Evolutionary conservation across 1,140 invertebrate species (phyloP).

Genomic region (Solenopsis fugax): DNA sequence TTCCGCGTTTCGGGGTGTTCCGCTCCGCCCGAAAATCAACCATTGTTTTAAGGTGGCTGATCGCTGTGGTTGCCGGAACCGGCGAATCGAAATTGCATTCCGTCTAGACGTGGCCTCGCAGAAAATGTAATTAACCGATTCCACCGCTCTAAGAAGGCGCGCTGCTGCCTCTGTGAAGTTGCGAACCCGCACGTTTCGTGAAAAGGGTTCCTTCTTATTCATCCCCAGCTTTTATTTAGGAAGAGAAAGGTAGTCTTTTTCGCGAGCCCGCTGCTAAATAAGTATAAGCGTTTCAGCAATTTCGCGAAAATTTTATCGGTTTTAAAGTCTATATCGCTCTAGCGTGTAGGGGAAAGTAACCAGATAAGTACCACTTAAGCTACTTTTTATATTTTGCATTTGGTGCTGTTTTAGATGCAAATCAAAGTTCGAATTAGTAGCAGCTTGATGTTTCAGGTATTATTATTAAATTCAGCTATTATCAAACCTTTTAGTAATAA

Average conservation of each 20-base stretch:
- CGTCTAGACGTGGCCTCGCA: conserved; percentile 61
- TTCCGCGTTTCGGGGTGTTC: conserved; percentile 28
- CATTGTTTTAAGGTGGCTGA: conserved; percentile 37
- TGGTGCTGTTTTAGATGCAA: too few species aligned
- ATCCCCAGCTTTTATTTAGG: conserved; percentile 14
- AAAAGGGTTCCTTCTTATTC: conserved; percentile 18
- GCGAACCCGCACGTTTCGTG: conserved; percentile 32
- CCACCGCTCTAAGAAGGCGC: conserved; percentile 42
- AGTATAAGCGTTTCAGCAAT: background rate
- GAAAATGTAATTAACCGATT: conserved; percentile 74
- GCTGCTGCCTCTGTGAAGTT: conserved; percentile 16
- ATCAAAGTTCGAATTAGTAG: too few species aligned
- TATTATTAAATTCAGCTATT: too few species aligned
- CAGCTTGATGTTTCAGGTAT: too few species aligned
- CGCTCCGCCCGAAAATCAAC: conserved; percentile 21
- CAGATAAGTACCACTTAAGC: too few species aligned
- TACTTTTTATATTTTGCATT: too few species aligned
- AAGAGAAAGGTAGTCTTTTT: background rate
- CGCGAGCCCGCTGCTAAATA: background rate
- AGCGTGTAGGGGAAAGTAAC: too few species aligned
- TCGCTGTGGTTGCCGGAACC: conserved; percentile 43
- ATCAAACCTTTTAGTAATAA: too few species aligned
- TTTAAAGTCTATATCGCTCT: background rate
- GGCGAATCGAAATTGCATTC: conserved; percentile 74
- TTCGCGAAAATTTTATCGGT: background rate